Conservation (phyloP, 1,140 invertebrate genomes). For the Anastrepha ludens region DNA sequence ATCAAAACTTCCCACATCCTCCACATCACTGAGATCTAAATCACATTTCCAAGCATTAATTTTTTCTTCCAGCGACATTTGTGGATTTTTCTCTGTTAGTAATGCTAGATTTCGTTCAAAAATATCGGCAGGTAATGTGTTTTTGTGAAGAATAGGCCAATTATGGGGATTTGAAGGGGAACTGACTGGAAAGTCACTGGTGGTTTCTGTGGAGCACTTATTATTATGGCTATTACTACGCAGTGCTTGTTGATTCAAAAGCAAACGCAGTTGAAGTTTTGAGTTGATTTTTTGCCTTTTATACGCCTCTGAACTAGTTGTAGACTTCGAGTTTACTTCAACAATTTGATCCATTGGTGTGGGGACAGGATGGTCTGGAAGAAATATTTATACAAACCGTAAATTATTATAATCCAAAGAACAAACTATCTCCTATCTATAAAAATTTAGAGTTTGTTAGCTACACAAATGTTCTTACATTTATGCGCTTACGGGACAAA, state of each 20-base stretch:
- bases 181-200: slow-evolving; percentile 57
- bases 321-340: slow-evolving; percentile 55
- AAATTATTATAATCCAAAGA: not conserved
- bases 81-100: slow-evolving; percentile 66
- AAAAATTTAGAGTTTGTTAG: too few relatives aligned
- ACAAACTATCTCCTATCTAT: too few relatives aligned
- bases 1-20: slow-evolving; percentile 69
- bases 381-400: not conserved
- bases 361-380: slow-evolving; percentile 1
- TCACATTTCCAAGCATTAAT: slow-evolving; percentile 63
- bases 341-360: slow-evolving; percentile 55
- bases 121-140: slow-evolving; percentile 65
- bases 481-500: too few relatives aligned
- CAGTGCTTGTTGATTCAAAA: slow-evolving; percentile 20
- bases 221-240: slow-evolving; percentile 19
- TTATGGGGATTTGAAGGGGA: slow-evolving; percentile 54
- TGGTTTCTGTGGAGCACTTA: slow-evolving; percentile 56
- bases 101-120: slow-evolving; percentile 65
- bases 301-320: slow-evolving; percentile 43
- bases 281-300: slow-evolving; percentile 55
- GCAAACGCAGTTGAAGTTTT: slow-evolving; percentile 43
- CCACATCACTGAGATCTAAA: slow-evolving; percentile 63
- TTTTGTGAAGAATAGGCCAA: slow-evolving; percentile 62
- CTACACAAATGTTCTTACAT: too few relatives aligned
- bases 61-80: slow-evolving; percentile 67